These are phyloP conservation scores for Cariama cristata DNA, from an alignment of 2,113 vertebrate species.

Conservation along the genomic window DNA sequence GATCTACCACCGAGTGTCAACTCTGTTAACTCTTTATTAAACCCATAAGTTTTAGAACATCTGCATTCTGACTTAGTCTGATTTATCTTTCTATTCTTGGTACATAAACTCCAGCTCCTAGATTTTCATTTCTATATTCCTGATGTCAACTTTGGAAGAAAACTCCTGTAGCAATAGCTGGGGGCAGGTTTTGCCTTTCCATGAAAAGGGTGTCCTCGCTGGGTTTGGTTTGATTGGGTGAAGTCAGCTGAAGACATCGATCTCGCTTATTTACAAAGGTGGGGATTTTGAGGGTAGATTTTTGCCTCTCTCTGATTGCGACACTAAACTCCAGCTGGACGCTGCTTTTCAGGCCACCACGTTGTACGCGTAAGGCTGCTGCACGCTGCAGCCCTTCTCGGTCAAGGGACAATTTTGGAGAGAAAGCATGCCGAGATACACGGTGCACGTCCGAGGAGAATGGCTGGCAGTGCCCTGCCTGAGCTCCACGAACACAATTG, in stretches of 20 bases:
- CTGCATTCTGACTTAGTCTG: not conserved
- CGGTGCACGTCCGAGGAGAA: conserved; percentile 92
- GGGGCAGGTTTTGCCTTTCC: not conserved
- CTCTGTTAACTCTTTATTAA: not conserved
- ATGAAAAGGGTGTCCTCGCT: conserved; percentile 29
- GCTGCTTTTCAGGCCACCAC: fast-evolving
- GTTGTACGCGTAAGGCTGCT: not conserved
- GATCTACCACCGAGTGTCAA: not conserved
- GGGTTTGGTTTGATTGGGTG: not conserved
- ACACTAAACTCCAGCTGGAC: not conserved
- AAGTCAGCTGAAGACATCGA: not conserved
- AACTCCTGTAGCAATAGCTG: not conserved
- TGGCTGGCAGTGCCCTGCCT: conserved; percentile 93
- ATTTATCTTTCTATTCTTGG: not conserved
- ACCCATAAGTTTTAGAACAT: not conserved
- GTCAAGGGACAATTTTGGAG: not conserved
- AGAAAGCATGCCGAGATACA: conserved; percentile 88
- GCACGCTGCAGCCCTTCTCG: fast-evolving
- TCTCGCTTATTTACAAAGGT: not conserved
- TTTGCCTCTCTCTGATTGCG: not conserved
- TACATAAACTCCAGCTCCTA: not conserved
- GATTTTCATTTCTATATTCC: not conserved
- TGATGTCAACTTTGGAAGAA: not conserved
- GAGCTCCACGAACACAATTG: conserved; percentile 72
- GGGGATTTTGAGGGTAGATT: not conserved